Evolutionary conservation across 2,113 vertebrate species (phyloP).

Genomic region (Elanoides forficatus): DNA sequence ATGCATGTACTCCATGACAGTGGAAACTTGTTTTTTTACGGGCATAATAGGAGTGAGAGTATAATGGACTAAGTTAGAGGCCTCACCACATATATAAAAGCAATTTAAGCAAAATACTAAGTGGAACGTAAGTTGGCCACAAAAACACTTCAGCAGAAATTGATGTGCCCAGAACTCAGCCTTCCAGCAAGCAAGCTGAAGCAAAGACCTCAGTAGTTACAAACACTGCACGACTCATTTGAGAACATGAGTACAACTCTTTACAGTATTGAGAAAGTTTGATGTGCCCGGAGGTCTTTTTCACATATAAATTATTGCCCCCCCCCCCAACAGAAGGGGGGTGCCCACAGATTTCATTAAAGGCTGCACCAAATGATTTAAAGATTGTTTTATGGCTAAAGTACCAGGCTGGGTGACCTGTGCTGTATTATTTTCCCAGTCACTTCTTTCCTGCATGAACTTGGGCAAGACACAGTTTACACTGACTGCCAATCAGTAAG

Average conservation of each 20-base stretch:
- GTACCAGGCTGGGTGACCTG: not conserved
- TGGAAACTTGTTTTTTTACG: not conserved
- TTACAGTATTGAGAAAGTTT: not conserved
- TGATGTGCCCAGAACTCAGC: not conserved
- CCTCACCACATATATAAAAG: not conserved
- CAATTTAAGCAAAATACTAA: not conserved
- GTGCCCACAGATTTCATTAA: not conserved
- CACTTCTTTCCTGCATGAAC: not conserved
- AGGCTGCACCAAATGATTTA: not conserved
- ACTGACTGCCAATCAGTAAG: not conserved
- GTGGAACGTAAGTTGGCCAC: not conserved
- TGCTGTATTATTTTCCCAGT: not conserved
- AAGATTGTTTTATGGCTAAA: not conserved
- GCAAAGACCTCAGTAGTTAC: not conserved
- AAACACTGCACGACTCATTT: not conserved
- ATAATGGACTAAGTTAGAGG: not conserved
- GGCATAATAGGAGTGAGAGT: not conserved
- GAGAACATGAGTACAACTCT: not conserved
- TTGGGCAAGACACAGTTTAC: not conserved
- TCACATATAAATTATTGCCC: not conserved
- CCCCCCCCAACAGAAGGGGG: not conserved
- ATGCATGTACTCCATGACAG: not conserved
- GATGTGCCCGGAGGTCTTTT: not conserved
- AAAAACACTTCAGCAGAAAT: not conserved
- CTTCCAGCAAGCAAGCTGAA: not conserved